Evolutionary conservation across 2,888 invertebrate species (phyloP).

Genomic region (Ectobius pallidus): DNA sequence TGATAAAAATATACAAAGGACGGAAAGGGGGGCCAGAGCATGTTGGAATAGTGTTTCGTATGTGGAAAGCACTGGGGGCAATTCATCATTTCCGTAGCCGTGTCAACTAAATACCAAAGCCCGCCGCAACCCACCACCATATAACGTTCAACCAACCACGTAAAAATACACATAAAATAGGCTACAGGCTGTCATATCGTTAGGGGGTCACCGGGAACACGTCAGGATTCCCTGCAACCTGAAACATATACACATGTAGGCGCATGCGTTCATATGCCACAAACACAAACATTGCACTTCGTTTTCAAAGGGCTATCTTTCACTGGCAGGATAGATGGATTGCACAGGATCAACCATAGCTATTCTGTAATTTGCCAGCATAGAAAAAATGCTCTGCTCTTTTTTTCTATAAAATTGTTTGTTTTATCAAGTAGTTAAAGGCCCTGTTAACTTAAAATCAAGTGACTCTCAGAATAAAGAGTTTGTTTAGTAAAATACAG

Average conservation of each 20-base stretch:
- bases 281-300: background rate
- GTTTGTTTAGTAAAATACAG: too few species aligned
- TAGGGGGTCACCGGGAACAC: background rate
- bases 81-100: constrained; percentile 9
- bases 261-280: too few species aligned
- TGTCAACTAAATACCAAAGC: background rate
- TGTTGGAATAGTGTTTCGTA: background rate
- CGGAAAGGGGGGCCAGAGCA: too few species aligned
- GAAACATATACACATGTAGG: background rate
- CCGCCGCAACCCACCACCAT: background rate
- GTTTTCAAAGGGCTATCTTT: too few species aligned
- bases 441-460: too few species aligned
- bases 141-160: background rate
- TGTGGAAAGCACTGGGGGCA: background rate
- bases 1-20: background rate
- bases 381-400: too few species aligned
- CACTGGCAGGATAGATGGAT: constrained; percentile 10
- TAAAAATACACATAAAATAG: constrained; percentile 6
- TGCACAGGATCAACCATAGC: background rate
- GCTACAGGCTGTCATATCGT: background rate
- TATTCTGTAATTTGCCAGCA: background rate
- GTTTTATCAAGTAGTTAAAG: too few species aligned
- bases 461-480: too few species aligned
- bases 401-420: too few species aligned
- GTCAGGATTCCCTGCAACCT: background rate